These are phyloP conservation scores for Antheraea mylitta DNA, from an alignment of 1,140 invertebrate genomes.

Conservation along the genomic window DNA sequence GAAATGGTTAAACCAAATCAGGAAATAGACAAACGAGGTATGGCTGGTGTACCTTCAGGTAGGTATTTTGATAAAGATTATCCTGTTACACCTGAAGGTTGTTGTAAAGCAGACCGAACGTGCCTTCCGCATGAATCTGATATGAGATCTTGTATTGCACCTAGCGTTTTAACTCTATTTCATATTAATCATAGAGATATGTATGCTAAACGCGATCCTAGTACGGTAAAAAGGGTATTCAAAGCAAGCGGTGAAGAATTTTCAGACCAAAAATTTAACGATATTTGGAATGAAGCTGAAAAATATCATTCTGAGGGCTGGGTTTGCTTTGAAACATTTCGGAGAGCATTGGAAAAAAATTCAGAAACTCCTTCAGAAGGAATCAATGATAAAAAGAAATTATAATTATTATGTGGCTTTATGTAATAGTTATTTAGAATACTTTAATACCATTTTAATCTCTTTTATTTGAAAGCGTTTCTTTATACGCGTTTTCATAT, in stretches of 20 bases:
- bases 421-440: neutral
- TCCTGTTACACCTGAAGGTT: constrained; percentile 53
- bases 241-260: constrained; percentile 52
- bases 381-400: neutral
- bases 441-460: neutral
- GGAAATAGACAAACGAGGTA: constrained; percentile 31
- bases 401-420: neutral
- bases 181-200: constrained; percentile 65
- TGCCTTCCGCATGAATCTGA: constrained; percentile 63
- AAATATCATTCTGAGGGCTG: constrained; percentile 61
- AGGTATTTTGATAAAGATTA: constrained; percentile 64
- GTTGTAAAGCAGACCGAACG: constrained; percentile 45
- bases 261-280: constrained; percentile 53
- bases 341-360: constrained; percentile 38
- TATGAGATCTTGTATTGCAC: constrained; percentile 51
- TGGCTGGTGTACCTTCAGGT: constrained; percentile 60
- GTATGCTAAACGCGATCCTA: constrained; percentile 55
- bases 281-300: constrained; percentile 56
- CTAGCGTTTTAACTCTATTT: constrained; percentile 55
- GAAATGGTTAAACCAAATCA: constrained; percentile 62
- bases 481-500: neutral
- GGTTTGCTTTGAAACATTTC: constrained; percentile 68
- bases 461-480: neutral
- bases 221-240: constrained; percentile 52
- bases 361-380: neutral